phyloP scores from a whole-genome alignment of 64 coral and sea anemone genomes.

The Stylophora pistillata region DNA sequence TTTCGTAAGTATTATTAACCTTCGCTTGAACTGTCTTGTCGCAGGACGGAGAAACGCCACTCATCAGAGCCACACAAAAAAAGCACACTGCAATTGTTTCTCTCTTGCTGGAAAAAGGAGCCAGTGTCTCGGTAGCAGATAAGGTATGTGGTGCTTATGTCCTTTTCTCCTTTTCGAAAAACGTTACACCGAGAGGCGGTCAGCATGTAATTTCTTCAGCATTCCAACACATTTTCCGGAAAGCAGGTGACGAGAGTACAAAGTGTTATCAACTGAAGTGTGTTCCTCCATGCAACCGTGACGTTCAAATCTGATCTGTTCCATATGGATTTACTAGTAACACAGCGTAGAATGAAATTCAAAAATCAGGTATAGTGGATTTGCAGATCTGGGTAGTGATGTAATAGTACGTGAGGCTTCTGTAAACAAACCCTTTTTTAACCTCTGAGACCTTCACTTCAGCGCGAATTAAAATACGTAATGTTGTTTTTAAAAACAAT shows the following conservation, averaged over 20 bases:
- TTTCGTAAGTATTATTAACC: background rate
- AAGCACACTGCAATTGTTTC: conserved; percentile 86
- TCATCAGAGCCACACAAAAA: conserved; percentile 82
- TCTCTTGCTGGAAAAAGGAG: conserved; percentile 93
- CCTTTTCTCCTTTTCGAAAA: background rate
- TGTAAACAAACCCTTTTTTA: background rate
- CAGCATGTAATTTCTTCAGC: too few relatives aligned
- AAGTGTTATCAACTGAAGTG: too few relatives aligned
- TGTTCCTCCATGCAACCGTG: too few relatives aligned
- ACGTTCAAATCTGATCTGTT: too few relatives aligned
- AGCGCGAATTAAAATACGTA: background rate
- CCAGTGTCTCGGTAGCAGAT: conserved; percentile 74
- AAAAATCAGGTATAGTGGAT: too few relatives aligned
- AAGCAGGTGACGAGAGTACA: too few relatives aligned
- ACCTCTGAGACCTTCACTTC: background rate
- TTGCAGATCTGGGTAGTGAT: too few relatives aligned
- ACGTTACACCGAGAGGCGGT: background rate
- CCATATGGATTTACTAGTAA: too few relatives aligned
- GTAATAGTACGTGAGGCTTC: too few relatives aligned
- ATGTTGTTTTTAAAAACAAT: background rate
- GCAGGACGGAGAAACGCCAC: conserved; percentile 89
- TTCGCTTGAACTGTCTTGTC: background rate
- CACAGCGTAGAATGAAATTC: too few relatives aligned
- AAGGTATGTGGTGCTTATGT: conserved; percentile 52
- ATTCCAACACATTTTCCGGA: too few relatives aligned